phyloP scores from a whole-genome alignment of 2,797 vertebrate genomes.

The Darevskia nairensis region DNA sequence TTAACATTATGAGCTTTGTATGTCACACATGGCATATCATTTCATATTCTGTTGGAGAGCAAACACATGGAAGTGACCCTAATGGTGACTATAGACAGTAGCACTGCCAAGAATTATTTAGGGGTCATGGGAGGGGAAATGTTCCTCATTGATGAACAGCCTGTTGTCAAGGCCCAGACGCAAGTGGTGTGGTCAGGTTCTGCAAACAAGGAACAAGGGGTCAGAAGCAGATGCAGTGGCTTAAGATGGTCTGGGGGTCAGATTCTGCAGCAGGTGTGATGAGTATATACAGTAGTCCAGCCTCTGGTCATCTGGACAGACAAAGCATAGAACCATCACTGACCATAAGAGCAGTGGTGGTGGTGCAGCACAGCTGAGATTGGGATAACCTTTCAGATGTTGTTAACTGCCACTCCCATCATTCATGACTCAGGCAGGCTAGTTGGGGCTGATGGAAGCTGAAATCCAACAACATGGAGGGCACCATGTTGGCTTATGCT shows the following conservation, averaged over 20 bases:
- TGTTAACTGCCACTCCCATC: too few relatives aligned
- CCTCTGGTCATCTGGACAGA: neutral
- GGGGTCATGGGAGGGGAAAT: neutral
- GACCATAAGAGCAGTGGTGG: neutral
- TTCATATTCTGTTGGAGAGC: constrained; percentile 65
- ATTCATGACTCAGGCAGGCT: too few relatives aligned
- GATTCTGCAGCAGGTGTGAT: neutral
- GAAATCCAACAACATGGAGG: too few relatives aligned
- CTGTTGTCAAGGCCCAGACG: neutral
- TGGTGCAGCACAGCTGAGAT: neutral
- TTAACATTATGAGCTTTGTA: neutral
- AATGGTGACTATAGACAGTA: neutral
- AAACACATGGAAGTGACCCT: constrained; percentile 23
- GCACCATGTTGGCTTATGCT: too few relatives aligned
- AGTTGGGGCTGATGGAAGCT: too few relatives aligned
- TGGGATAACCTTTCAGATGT: neutral
- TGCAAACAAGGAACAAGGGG: neutral
- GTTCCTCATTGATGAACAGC: neutral
- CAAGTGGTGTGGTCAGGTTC: neutral
- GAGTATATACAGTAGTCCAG: neutral
- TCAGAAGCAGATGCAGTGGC: neutral
- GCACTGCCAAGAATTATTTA: neutral
- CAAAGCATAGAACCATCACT: neutral
- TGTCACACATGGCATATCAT: constrained; percentile 31
- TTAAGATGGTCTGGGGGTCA: neutral